These are phyloP conservation scores for Chloroceryle inda DNA, from an alignment of 2,797 vertebrate genomes.

Conservation along the genomic window DNA sequence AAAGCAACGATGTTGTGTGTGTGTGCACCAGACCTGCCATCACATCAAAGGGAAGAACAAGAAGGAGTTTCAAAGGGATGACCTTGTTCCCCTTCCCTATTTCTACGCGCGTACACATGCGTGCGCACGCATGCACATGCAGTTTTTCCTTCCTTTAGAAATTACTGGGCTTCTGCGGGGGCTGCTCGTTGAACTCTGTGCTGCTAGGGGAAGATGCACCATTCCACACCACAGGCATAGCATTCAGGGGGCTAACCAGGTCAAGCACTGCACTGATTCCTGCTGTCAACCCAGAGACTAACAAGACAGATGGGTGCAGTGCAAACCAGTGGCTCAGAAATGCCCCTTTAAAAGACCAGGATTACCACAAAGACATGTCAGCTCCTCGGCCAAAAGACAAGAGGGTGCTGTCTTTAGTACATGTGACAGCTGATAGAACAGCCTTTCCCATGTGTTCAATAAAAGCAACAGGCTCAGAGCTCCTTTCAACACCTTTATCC, in stretches of 20 bases:
- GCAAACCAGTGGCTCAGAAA: background rate
- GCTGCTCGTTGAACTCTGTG: background rate
- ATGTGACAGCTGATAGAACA: conserved; percentile 39
- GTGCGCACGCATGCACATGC: background rate
- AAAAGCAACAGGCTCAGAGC: conserved; percentile 3
- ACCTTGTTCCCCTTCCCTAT: background rate
- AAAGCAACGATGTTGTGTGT: conserved; percentile 54
- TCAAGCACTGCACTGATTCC: background rate
- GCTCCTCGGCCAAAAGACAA: background rate
- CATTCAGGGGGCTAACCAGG: background rate
- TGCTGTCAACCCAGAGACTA: fast-evolving
- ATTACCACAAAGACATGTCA: background rate
- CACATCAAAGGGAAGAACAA: conserved; percentile 68
- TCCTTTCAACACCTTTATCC: conserved; percentile 48
- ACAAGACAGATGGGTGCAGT: background rate
- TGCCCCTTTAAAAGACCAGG: background rate
- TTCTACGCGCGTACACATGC: fast-evolving
- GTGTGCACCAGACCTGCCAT: conserved; percentile 28
- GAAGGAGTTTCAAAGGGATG: conserved; percentile 42
- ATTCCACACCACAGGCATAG: background rate
- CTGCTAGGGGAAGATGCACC: background rate
- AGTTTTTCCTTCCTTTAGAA: background rate
- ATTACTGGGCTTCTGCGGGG: background rate
- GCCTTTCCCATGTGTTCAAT: conserved; percentile 15
- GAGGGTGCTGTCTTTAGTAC: background rate